phyloP scores from a whole-genome alignment of 2,888 invertebrate genomes.

The Drosophila mercatorum region DNA sequence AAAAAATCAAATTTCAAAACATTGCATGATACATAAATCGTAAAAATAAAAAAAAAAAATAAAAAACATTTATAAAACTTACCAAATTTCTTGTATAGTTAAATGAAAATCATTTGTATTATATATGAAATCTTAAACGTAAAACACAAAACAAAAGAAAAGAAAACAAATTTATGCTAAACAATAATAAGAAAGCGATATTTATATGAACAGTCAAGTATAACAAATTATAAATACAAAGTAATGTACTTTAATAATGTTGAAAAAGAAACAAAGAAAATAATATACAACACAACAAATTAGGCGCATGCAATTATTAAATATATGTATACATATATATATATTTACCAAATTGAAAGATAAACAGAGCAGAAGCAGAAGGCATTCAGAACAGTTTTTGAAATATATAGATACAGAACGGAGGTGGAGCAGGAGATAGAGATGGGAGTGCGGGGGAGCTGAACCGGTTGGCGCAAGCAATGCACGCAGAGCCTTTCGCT shows the following conservation, averaged over 20 bases:
- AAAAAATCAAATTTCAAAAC: constrained; percentile 56
- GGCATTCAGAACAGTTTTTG: constrained; percentile 44
- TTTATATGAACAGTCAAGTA: constrained; percentile 62
- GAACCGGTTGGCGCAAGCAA: constrained; percentile 48
- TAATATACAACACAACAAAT: constrained; percentile 23
- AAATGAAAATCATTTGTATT: constrained; percentile 73
- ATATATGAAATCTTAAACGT: constrained; percentile 64
- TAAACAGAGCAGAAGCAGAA: neutral
- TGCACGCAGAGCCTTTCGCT: constrained; percentile 70
- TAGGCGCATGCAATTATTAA: constrained; percentile 55
- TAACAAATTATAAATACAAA: constrained; percentile 58
- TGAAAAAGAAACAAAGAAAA: constrained; percentile 53
- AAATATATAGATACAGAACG: constrained; percentile 1
- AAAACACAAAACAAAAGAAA: constrained; percentile 26
- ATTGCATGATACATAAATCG: constrained; percentile 46
- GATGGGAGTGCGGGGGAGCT: constrained; percentile 27
- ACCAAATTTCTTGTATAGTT: constrained; percentile 76
- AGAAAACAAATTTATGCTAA: constrained; percentile 39
- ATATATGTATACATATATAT: constrained; percentile 36
- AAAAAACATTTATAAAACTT: constrained; percentile 53
- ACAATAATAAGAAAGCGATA: constrained; percentile 49
- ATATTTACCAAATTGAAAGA: constrained; percentile 39
- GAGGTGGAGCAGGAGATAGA: constrained; percentile 13
- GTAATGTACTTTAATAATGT: constrained; percentile 75
- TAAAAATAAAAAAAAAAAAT: constrained; percentile 10